Evolutionary conservation across 2,888 invertebrate genomes (phyloP).

Genomic region (Acheta domesticus): DNA sequence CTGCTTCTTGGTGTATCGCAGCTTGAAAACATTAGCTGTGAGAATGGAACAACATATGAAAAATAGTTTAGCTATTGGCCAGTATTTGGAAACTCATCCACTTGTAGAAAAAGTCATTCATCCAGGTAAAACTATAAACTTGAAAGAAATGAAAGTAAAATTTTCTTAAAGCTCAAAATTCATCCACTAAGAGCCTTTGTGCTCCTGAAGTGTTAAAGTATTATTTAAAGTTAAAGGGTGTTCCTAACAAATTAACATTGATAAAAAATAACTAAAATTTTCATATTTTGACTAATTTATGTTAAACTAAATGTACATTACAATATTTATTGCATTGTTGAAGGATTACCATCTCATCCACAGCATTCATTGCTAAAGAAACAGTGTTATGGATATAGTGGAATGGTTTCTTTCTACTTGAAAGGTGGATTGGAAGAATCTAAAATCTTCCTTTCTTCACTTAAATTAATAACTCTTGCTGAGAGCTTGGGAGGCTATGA

Average conservation of each 20-base stretch:
- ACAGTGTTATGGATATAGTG: slow-evolving; percentile 85
- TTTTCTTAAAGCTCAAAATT: too few relatives aligned
- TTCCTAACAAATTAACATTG: too few relatives aligned
- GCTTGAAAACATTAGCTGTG: slow-evolving; percentile 87
- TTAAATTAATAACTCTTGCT: slow-evolving; percentile 81
- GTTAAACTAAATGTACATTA: too few relatives aligned
- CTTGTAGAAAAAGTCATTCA: slow-evolving; percentile 77
- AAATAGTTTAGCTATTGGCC: slow-evolving; percentile 73
- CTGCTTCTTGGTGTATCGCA: slow-evolving; percentile 87
- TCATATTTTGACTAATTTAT: too few relatives aligned
- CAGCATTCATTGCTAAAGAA: slow-evolving; percentile 74
- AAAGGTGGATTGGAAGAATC: slow-evolving; percentile 73
- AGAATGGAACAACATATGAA: slow-evolving; percentile 87
- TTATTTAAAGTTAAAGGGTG: too few relatives aligned
- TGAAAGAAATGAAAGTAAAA: too few relatives aligned
- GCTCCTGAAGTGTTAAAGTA: too few relatives aligned
- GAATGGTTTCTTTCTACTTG: slow-evolving; percentile 86
- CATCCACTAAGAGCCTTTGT: too few relatives aligned
- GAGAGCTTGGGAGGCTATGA: slow-evolving; percentile 96
- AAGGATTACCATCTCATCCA: slow-evolving; percentile 79
- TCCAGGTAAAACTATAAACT: slow-evolving; percentile 59
- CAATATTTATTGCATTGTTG: neutral
- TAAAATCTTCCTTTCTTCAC: slow-evolving; percentile 65
- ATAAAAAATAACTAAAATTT: too few relatives aligned
- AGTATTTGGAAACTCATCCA: slow-evolving; percentile 76